Conservation (phyloP, 2,888 invertebrate species). For the Dichetophora obliterata region DNA sequence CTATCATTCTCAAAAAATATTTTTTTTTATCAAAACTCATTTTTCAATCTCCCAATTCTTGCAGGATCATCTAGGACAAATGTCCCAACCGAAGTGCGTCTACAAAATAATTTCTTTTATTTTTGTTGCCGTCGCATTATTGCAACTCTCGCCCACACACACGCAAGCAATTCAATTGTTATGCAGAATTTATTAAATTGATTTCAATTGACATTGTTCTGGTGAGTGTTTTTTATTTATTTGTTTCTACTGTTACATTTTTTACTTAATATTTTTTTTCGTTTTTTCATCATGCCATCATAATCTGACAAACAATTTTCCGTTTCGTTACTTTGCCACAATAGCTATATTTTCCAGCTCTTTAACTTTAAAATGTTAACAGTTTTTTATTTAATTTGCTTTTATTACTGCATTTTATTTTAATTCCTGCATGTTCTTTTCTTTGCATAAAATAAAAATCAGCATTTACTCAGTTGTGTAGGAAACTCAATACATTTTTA, state of each 20-base stretch:
- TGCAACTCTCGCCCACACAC: conserved; percentile 8
- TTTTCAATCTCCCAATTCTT: too few relatives aligned
- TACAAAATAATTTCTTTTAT: not conserved
- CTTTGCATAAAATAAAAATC: not conserved
- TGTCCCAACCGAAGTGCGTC: too few relatives aligned
- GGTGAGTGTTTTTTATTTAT: not conserved
- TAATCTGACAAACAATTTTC: conserved; percentile 33
- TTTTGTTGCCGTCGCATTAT: conserved; percentile 17
- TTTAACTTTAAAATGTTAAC: conserved; percentile 30
- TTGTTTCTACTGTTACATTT: not conserved
- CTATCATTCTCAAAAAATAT: too few relatives aligned
- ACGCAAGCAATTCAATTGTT: not conserved
- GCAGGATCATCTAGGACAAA: too few relatives aligned
- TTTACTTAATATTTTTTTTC: conserved; percentile 6
- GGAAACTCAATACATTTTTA: conserved; percentile 27
- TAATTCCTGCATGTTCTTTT: not conserved
- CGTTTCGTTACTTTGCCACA: conserved; percentile 32
- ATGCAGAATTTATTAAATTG: conserved; percentile 26
- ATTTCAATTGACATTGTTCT: conserved; percentile 29
- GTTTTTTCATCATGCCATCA: not conserved
- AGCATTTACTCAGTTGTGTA: conserved; percentile 3
- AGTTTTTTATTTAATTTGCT: conserved; percentile 6
- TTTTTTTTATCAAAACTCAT: too few relatives aligned
- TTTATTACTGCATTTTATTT: not conserved
- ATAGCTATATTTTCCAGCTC: conserved; percentile 36